These are phyloP conservation scores for Xenotilapia longispinis DNA, from an alignment of 2,113 vertebrate species.

Conservation along the genomic window DNA sequence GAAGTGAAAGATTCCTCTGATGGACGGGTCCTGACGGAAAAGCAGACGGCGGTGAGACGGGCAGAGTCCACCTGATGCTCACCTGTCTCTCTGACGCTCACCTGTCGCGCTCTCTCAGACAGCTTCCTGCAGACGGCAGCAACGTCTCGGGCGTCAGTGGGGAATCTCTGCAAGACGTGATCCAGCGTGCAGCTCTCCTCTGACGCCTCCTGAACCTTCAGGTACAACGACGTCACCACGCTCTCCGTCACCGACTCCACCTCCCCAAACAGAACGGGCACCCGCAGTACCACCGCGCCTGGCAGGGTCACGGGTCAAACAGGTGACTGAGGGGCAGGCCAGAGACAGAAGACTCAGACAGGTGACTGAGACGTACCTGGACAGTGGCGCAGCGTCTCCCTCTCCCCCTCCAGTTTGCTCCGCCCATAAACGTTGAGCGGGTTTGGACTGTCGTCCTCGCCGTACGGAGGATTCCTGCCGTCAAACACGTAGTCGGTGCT, in stretches of 20 bases:
- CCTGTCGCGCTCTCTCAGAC: slow-evolving; percentile 83
- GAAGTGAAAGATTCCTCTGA: slow-evolving; percentile 90
- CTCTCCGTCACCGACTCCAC: slow-evolving; percentile 89
- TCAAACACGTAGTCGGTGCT: slow-evolving; percentile 97
- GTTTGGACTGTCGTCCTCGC: slow-evolving; percentile 83
- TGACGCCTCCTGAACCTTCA: slow-evolving; percentile 79
- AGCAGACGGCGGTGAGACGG: neutral
- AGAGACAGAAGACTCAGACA: neutral
- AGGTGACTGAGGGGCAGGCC: slow-evolving; percentile 13
- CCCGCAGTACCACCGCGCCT: slow-evolving; percentile 87
- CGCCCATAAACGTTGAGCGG: slow-evolving; percentile 91
- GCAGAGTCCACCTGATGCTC: neutral
- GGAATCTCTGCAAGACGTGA: slow-evolving; percentile 88
- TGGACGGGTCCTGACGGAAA: slow-evolving; percentile 76
- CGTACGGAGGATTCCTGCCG: slow-evolving; percentile 88
- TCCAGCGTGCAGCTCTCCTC: slow-evolving; percentile 88
- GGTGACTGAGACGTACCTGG: slow-evolving; percentile 71
- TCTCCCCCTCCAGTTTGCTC: slow-evolving; percentile 91
- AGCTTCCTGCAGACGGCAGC: slow-evolving; percentile 85
- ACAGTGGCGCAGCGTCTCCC: slow-evolving; percentile 80
- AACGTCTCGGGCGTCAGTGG: slow-evolving; percentile 85
- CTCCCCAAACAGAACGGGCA: slow-evolving; percentile 88
- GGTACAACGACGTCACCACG: slow-evolving; percentile 86
- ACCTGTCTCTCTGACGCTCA: slow-evolving; percentile 36
- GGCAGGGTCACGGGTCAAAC: neutral